Evolutionary conservation across 2,888 invertebrate species (phyloP).

Genomic region (Caenorhabditis doughertyi): DNA sequence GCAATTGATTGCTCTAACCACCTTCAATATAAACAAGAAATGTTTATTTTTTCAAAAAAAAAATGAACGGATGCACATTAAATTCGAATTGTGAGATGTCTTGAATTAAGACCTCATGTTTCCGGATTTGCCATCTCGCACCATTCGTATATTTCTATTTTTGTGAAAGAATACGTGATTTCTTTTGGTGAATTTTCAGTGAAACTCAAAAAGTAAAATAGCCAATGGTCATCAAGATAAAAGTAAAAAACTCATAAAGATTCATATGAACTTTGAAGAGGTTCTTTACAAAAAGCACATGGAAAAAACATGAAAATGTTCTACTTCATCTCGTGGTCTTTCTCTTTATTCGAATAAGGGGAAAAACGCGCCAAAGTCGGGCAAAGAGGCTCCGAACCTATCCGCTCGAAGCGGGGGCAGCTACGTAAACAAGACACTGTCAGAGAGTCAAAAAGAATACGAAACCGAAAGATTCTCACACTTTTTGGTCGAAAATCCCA

Average conservation of each 20-base stretch:
- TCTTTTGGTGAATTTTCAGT: not conserved
- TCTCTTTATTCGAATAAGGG: not conserved
- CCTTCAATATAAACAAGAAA: not conserved
- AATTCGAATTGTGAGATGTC: not conserved
- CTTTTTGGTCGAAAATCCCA: constrained; percentile 33
- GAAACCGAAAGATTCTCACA: constrained; percentile 44
- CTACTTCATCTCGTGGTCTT: not conserved
- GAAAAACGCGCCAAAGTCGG: not conserved
- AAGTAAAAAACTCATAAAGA: too few species aligned
- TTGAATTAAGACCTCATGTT: not conserved
- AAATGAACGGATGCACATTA: not conserved
- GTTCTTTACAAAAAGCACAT: not conserved
- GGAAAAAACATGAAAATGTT: not conserved
- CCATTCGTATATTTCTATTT: not conserved
- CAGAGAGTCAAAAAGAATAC: not conserved
- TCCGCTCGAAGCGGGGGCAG: constrained; percentile 25
- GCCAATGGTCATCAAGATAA: not conserved
- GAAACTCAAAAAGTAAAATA: not conserved
- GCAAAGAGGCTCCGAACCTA: constrained; percentile 17
- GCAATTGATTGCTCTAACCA: too few species aligned
- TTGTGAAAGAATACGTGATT: not conserved
- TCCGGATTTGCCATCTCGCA: not conserved
- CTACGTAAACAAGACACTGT: constrained; percentile 36
- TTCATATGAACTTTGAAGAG: constrained; percentile 6
- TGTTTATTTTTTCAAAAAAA: not conserved